A percentile compares a stretch with the other conserved stretches of the same genome.
Conservation (phyloP, 2,113 vertebrate species). For the Limnothrissa miodon region DNA sequence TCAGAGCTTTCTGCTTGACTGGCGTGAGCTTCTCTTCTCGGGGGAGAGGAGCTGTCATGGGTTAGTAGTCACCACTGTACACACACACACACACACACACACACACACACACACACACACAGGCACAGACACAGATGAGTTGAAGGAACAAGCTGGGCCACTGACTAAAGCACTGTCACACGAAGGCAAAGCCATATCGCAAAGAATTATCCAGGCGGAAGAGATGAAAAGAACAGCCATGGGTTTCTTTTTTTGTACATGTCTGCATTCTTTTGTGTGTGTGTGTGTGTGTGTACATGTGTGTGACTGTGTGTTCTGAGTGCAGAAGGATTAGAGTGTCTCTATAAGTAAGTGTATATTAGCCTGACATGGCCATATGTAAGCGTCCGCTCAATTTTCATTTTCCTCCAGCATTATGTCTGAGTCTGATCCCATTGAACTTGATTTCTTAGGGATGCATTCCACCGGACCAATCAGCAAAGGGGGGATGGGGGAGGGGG, state of each 20-base stretch:
- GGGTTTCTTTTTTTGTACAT: background rate
- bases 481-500: no score
- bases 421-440: no score
- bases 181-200: background rate
- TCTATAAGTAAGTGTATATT: background rate
- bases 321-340: background rate
- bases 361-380: no score
- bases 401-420: no score
- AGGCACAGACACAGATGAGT: background rate
- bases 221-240: background rate
- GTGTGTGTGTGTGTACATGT: background rate
- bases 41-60: slow-evolving; percentile 13
- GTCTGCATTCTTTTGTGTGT: no score
- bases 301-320: background rate
- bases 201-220: background rate
- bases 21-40: slow-evolving; percentile 7
- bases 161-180: slow-evolving; percentile 13
- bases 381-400: no score
- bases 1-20: slow-evolving; percentile 8
- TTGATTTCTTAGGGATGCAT: no score
- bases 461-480: no score
- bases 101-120: background rate
- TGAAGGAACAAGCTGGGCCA: background rate
- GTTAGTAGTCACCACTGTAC: background rate
- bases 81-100: background rate